Conservation (phyloP, 1,140 invertebrate genomes). For the Fragariocoptes setiger region DNA sequence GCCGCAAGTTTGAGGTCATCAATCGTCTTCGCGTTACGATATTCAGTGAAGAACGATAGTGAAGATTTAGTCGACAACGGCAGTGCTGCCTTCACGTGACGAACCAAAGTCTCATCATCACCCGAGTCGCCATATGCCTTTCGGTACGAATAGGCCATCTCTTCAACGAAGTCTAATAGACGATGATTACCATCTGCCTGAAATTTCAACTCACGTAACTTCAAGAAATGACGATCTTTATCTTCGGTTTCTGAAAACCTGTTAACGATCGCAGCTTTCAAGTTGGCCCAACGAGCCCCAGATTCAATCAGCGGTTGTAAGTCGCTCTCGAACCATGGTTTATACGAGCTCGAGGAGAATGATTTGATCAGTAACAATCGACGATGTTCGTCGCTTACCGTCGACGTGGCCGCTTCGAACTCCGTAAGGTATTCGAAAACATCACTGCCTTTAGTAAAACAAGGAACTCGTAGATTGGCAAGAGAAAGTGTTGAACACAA, state of each 20-base stretch:
- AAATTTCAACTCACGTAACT: background rate
- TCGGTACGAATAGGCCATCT: no score
- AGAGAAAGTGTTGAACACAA: no score
- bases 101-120: background rate
- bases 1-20: background rate
- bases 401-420: background rate
- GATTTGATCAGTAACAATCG: background rate
- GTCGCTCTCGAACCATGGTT: background rate
- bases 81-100: background rate
- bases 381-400: background rate
- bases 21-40: background rate
- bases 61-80: background rate
- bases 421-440: background rate
- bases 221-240: background rate
- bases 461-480: no score
- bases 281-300: background rate
- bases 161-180: background rate
- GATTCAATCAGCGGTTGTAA: background rate
- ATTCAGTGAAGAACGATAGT: background rate
- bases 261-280: background rate
- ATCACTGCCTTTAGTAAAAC: background rate
- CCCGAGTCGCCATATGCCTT: background rate
- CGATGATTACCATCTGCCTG: background rate
- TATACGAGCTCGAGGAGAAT: background rate
- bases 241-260: background rate